Conservation (phyloP, 2,888 invertebrate species). For the Seladonia tumulorum region DNA sequence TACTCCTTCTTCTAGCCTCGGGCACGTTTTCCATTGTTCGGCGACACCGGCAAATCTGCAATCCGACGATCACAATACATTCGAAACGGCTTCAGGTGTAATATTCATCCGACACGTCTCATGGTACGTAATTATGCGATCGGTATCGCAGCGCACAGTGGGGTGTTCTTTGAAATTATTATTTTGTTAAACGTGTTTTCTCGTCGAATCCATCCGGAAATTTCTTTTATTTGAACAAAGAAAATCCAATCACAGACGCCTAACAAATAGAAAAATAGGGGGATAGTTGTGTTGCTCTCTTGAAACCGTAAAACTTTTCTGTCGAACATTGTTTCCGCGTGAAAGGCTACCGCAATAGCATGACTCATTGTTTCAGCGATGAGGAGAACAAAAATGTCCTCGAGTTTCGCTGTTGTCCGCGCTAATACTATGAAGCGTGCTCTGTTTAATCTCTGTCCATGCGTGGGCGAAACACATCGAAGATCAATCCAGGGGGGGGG, state of each 20-base stretch:
- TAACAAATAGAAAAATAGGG: not conserved
- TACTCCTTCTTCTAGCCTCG: conserved; percentile 19
- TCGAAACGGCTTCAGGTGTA: conserved; percentile 39
- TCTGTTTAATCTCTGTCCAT: conserved; percentile 66
- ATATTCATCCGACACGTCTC: conserved; percentile 22
- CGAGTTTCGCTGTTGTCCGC: conserved; percentile 51
- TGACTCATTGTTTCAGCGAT: not conserved
- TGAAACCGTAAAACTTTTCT: no score
- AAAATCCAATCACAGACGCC: not conserved
- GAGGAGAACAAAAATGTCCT: conserved; percentile 21
- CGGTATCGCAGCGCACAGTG: not conserved
- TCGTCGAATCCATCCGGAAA: no score
- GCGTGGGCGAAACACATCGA: conserved; percentile 64
- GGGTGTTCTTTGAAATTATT: no score
- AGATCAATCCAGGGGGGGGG: conserved; percentile 62
- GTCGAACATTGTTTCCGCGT: not conserved
- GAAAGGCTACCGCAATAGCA: no score
- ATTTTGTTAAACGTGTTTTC: not conserved
- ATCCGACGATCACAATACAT: conserved; percentile 43
- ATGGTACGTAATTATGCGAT: conserved; percentile 39
- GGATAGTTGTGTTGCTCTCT: no score
- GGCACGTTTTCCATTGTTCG: conserved; percentile 66
- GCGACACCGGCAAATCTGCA: conserved; percentile 48
- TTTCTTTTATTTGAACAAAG: no score
- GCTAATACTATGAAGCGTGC: conserved; percentile 53